phyloP scores from a whole-genome alignment of 2,797 vertebrate species.

The Sebastes nivosus region DNA sequence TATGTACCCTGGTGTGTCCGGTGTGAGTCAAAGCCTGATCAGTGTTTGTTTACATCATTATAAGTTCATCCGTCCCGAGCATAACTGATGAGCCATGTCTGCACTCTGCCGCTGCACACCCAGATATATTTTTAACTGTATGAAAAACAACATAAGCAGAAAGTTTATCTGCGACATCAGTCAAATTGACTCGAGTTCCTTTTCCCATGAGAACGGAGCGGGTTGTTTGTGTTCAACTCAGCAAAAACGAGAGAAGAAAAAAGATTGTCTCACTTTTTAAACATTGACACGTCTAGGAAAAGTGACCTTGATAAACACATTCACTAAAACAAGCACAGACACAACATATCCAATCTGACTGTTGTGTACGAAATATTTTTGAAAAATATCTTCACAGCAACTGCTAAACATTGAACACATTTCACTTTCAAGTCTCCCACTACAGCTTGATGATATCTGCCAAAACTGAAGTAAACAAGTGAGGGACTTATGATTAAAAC shows the following conservation, averaged over 20 bases:
- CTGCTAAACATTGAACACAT: neutral
- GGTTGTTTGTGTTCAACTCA: constrained; percentile 44
- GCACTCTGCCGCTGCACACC: constrained; percentile 22
- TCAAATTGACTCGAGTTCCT: constrained; percentile 50
- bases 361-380: neutral
- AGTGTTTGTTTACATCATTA: constrained; percentile 24
- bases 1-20: constrained; percentile 28
- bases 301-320: constrained; percentile 8
- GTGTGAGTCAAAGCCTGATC: constrained; percentile 13
- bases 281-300: constrained; percentile 2
- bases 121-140: constrained; percentile 45
- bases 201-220: constrained; percentile 55
- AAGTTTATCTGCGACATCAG: constrained; percentile 55
- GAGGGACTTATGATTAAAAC: constrained; percentile 23
- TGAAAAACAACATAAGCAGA: constrained; percentile 37
- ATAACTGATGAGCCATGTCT: constrained; percentile 32
- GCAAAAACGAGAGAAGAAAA: constrained; percentile 17
- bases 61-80: neutral
- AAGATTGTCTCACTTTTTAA: constrained; percentile 1
- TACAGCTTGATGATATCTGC: neutral
- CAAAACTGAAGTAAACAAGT: neutral
- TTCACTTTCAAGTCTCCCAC: neutral
- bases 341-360: neutral
- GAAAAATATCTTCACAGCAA: neutral
- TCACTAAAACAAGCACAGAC: neutral